Conservation (phyloP, 2,113 vertebrate species). For the Psittacula cyanocephala region DNA sequence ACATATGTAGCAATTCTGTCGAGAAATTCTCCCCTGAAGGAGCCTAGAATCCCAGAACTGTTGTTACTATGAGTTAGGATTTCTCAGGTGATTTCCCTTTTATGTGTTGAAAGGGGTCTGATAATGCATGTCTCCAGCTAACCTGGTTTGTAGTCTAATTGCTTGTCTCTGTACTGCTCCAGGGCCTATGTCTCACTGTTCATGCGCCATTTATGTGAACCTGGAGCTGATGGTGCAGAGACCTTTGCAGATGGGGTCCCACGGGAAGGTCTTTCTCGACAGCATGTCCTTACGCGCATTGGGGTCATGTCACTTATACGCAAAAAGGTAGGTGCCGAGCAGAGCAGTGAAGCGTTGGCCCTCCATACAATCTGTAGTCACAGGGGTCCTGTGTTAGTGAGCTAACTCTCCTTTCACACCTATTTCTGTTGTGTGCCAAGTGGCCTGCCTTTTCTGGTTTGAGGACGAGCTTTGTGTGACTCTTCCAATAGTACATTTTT, state of each 20-base stretch:
- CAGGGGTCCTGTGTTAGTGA: not conserved
- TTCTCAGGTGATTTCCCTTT: fast-evolving
- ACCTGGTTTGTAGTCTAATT: not conserved
- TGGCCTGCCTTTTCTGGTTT: not conserved
- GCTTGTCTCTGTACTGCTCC: not conserved
- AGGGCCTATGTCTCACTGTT: constrained; percentile 97
- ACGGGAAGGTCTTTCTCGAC: constrained; percentile 93
- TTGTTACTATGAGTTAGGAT: not conserved
- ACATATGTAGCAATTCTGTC: not conserved
- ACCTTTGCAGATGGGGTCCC: constrained; percentile 97
- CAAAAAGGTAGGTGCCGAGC: constrained; percentile 84
- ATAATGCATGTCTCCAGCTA: not conserved
- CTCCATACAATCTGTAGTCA: fast-evolving
- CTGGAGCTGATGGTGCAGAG: constrained; percentile 95
- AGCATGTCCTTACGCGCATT: constrained; percentile 96
- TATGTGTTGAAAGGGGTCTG: not conserved
- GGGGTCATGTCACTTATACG: constrained; percentile 98
- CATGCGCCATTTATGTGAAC: constrained; percentile 97
- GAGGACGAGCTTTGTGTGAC: not conserved
- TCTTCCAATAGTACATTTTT: fast-evolving
- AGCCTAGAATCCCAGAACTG: not conserved
- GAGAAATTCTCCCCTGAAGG: not conserved
- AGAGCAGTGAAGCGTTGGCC: not conserved
- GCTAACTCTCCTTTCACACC: not conserved
- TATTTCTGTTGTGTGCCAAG: not conserved